Conservation (phyloP, 2,888 invertebrate species). For the Poecilus cupreus region DNA sequence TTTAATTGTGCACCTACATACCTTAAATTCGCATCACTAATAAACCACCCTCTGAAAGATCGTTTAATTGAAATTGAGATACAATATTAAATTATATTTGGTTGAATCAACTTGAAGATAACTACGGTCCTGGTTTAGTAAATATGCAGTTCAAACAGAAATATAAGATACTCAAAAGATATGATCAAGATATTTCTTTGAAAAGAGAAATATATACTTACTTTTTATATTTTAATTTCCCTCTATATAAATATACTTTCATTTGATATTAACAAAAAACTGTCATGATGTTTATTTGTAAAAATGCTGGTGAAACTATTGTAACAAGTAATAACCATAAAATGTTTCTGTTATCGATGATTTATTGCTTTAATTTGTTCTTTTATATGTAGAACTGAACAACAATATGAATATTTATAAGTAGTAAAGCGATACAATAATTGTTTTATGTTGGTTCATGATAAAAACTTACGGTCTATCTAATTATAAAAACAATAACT, state of each 20-base stretch:
- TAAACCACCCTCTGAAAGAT: no score
- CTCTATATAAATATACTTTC: background rate
- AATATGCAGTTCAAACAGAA: background rate
- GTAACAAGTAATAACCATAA: background rate
- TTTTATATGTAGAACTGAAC: background rate
- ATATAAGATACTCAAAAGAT: background rate
- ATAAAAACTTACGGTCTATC: no score
- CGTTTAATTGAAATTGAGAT: no score
- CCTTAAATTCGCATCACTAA: no score
- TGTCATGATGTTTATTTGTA: background rate
- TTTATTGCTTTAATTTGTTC: constrained; percentile 7
- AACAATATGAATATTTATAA: background rate
- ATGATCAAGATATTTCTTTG: background rate
- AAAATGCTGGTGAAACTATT: background rate
- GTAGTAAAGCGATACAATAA: background rate
- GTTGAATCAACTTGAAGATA: no score
- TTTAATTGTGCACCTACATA: no score
- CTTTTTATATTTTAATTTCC: no score
- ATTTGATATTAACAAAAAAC: background rate
- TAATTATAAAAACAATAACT: no score
- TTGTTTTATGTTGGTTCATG: no score
- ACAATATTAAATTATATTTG: no score
- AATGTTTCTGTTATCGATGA: background rate
- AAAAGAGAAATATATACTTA: background rate
- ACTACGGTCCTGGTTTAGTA: background rate